phyloP scores from a whole-genome alignment of 1,140 invertebrate species.

The Aphelinus certus region DNA sequence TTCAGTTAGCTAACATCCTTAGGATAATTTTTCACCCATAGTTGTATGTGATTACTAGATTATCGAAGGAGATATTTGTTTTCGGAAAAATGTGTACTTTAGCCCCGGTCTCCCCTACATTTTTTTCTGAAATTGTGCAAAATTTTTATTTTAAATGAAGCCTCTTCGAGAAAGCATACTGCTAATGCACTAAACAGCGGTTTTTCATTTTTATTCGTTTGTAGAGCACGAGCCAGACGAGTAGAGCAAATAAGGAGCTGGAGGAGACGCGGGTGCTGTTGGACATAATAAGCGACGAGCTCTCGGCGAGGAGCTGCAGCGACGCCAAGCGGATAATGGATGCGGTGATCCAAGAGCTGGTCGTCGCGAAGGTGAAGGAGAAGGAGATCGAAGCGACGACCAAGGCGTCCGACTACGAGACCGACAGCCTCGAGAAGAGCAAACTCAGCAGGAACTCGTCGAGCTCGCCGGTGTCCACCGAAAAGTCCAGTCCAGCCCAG shows the following conservation, averaged over 20 bases:
- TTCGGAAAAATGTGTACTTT: too few species aligned
- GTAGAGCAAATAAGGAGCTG: neutral
- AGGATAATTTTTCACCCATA: too few species aligned
- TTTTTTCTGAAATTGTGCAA: too few species aligned
- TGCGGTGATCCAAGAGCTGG: constrained; percentile 66
- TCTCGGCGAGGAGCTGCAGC: constrained; percentile 52
- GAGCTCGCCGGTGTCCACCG: constrained; percentile 70
- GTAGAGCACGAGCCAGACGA: neutral
- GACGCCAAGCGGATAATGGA: constrained; percentile 62
- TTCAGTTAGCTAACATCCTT: too few species aligned
- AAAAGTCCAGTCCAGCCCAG: constrained; percentile 73
- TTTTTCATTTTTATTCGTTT: neutral
- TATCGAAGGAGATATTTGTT: too few species aligned
- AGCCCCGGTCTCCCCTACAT: too few species aligned
- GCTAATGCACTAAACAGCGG: too few species aligned
- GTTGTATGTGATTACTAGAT: too few species aligned
- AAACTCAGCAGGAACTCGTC: constrained; percentile 64
- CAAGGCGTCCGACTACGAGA: constrained; percentile 71
- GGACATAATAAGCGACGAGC: constrained; percentile 60
- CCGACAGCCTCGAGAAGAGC: constrained; percentile 80
- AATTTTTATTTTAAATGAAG: too few species aligned
- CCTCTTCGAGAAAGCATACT: too few species aligned
- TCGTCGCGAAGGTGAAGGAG: constrained; percentile 61
- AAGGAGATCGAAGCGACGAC: constrained; percentile 36
- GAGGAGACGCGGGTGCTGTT: constrained; percentile 41